Percentiles rank a stretch among this genome's conserved stretches.
Evolutionary conservation across 2,888 invertebrate species (phyloP).

Genomic region (Deroplatys truncata): DNA sequence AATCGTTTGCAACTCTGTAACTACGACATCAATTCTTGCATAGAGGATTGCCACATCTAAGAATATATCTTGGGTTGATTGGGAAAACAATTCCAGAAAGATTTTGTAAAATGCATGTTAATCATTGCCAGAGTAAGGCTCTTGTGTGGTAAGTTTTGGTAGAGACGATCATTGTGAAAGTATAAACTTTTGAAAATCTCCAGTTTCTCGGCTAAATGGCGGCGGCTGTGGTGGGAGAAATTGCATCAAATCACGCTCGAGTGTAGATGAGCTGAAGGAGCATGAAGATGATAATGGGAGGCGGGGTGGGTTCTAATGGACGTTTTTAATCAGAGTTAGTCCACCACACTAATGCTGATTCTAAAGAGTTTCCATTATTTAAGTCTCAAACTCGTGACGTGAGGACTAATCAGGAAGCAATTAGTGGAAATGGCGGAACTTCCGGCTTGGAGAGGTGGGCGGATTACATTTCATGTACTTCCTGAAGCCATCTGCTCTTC

Average conservation of each 20-base stretch:
- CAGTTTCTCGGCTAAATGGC: neutral
- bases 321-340: neutral
- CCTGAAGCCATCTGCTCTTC: neutral
- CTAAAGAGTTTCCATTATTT: neutral
- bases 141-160: neutral
- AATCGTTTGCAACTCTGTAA: too few relatives aligned
- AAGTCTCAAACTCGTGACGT: neutral
- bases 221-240: neutral
- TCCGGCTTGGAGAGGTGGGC: neutral
- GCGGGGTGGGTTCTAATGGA: neutral
- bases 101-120: too few relatives aligned
- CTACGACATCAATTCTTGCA: too few relatives aligned
- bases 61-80: too few relatives aligned
- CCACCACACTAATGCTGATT: neutral
- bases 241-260: neutral
- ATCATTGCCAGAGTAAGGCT: too few relatives aligned
- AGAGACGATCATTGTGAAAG: neutral
- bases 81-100: too few relatives aligned
- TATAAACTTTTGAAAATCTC: neutral
- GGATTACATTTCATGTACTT: neutral
- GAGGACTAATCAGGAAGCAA: neutral
- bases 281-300: neutral
- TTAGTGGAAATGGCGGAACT: neutral
- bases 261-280: neutral
- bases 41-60: too few relatives aligned